phyloP scores from a whole-genome alignment of 2,797 vertebrate species.

The Hemitrygon akajei region DNA sequence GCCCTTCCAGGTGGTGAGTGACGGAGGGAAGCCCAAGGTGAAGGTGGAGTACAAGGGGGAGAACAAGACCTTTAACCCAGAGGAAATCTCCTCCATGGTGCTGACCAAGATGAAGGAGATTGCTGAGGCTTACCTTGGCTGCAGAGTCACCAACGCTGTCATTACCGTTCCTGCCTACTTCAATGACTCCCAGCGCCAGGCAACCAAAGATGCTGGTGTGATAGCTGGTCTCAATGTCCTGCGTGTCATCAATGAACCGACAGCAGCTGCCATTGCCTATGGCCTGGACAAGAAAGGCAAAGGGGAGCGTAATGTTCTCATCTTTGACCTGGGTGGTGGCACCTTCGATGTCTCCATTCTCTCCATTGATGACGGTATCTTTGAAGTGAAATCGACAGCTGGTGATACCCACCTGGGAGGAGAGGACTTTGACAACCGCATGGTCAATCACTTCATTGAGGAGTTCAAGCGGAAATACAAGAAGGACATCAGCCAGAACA shows the following conservation, averaged over 20 bases:
- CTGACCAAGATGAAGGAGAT: constrained; percentile 90
- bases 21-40: constrained; percentile 75
- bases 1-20: constrained; percentile 80
- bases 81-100: constrained; percentile 87
- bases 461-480: constrained; percentile 35
- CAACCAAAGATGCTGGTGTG: constrained; percentile 81
- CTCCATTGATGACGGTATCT: constrained; percentile 11
- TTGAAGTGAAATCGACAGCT: not conserved
- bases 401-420: constrained; percentile 32
- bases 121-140: constrained; percentile 77
- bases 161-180: constrained; percentile 84
- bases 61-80: constrained; percentile 71
- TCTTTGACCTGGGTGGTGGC: constrained; percentile 28
- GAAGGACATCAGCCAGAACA: constrained; percentile 24
- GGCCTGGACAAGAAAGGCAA: constrained; percentile 76
- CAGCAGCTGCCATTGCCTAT: constrained; percentile 82
- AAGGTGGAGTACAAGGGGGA: constrained; percentile 84
- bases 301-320: constrained; percentile 16
- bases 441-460: constrained; percentile 29
- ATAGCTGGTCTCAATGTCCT: constrained; percentile 80
- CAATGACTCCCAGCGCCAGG: constrained; percentile 84
- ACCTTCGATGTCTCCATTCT: constrained; percentile 19
- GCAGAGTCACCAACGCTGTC: constrained; percentile 68
- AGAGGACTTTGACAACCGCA: constrained; percentile 38
- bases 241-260: constrained; percentile 85